A percentile compares a stretch with the other conserved stretches of the same genome.
These are phyloP conservation scores for Pentamera pediparva DNA, from an alignment of 53 echinoderm and acorn worm species.

Conservation along the genomic window DNA sequence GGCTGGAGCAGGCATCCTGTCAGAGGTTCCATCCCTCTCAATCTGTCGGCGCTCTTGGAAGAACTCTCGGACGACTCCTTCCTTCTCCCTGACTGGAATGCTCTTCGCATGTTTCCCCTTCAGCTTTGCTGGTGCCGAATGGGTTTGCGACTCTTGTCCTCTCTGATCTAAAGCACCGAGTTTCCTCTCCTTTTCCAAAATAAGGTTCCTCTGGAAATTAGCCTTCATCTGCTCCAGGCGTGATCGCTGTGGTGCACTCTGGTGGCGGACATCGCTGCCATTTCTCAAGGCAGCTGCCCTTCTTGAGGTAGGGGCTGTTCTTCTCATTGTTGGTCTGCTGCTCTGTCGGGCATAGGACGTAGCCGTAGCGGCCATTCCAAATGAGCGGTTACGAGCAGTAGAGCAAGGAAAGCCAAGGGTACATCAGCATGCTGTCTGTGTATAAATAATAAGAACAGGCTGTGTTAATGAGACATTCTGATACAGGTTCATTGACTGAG, in stretches of 20 bases:
- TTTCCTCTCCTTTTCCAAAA: slow-evolving; percentile 82
- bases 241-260: slow-evolving; percentile 73
- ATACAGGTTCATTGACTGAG: no score
- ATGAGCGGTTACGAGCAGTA: no score
- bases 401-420: no score
- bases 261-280: slow-evolving; percentile 33
- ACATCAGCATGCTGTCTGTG: no score
- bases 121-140: slow-evolving; percentile 26
- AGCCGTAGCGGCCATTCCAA: no score
- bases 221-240: slow-evolving; percentile 64
- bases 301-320: slow-evolving; percentile 62
- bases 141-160: slow-evolving; percentile 55
- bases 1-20: background rate
- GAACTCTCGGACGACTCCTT: slow-evolving; percentile 78
- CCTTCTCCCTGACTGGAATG: background rate
- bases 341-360: slow-evolving; percentile 8
- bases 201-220: slow-evolving; percentile 60
- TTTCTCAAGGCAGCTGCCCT: slow-evolving; percentile 34
- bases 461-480: no score
- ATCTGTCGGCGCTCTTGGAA: slow-evolving; percentile 61
- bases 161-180: slow-evolving; percentile 65
- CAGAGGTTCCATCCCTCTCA: slow-evolving; percentile 13
- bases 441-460: no score
- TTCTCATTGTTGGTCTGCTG: slow-evolving; percentile 40
- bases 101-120: slow-evolving; percentile 8